phyloP scores from a whole-genome alignment of 1,140 invertebrate genomes.

The Zaprionus kolodkinae region DNA sequence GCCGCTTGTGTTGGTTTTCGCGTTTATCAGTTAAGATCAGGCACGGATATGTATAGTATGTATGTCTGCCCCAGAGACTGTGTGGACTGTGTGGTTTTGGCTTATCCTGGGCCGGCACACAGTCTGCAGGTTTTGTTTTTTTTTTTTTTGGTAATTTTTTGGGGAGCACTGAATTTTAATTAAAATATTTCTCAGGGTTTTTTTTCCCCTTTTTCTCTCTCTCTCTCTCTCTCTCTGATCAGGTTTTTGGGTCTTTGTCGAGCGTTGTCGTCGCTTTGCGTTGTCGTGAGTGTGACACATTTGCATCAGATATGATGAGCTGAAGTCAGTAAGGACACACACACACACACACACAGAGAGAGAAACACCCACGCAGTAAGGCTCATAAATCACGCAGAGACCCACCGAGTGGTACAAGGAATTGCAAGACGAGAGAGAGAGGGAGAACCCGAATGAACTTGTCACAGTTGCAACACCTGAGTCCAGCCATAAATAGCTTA shows the following conservation, averaged over 20 bases:
- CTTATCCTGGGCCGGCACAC: slow-evolving; percentile 64
- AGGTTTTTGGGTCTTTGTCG: slow-evolving; percentile 7
- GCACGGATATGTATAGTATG: slow-evolving; percentile 43
- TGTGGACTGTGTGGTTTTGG: slow-evolving; percentile 11
- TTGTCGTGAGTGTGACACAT: slow-evolving; percentile 79
- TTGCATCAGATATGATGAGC: slow-evolving; percentile 75
- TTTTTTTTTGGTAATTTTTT: slow-evolving; percentile 64
- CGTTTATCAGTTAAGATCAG: slow-evolving; percentile 82
- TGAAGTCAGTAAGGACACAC: slow-evolving; percentile 59
- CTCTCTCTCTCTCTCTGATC: not conserved
- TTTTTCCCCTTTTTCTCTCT: slow-evolving; percentile 36
- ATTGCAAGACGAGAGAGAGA: not conserved
- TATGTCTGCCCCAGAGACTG: slow-evolving; percentile 29
- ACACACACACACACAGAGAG: slow-evolving; percentile 32
- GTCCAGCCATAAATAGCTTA: slow-evolving; percentile 54
- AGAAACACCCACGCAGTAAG: slow-evolving; percentile 8
- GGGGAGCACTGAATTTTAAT: slow-evolving; percentile 77
- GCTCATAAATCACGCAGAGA: slow-evolving; percentile 61
- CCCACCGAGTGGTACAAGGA: slow-evolving; percentile 45
- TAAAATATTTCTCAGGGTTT: slow-evolving; percentile 81
- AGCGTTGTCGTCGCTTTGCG: slow-evolving; percentile 43
- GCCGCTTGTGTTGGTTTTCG: slow-evolving; percentile 70
- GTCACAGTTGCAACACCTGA: slow-evolving; percentile 62
- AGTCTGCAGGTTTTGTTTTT: slow-evolving; percentile 57
- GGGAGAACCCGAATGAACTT: slow-evolving; percentile 58